Evolutionary conservation across 2,888 invertebrate genomes (phyloP).

Genomic region (Lampropteryx suffumata): DNA sequence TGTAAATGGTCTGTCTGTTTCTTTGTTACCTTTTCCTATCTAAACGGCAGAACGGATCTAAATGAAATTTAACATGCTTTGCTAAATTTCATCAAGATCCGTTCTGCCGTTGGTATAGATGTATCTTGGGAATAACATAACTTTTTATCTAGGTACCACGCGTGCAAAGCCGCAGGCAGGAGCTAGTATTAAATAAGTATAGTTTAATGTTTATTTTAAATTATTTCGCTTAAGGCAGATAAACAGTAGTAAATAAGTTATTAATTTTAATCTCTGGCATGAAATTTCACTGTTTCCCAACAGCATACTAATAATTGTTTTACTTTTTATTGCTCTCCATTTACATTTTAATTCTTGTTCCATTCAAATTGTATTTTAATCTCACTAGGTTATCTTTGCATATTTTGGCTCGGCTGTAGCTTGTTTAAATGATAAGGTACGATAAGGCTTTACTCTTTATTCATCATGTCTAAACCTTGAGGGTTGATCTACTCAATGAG

Average conservation of each 20-base stretch:
- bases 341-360: constrained; percentile 21
- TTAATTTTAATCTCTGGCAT: not conserved
- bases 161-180: too few species aligned
- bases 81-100: too few species aligned
- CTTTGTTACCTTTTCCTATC: too few species aligned
- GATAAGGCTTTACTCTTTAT: constrained; percentile 14
- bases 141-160: too few species aligned
- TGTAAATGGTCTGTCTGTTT: too few species aligned
- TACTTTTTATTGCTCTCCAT: constrained; percentile 14
- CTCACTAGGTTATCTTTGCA: constrained; percentile 24
- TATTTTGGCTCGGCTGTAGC: constrained; percentile 18
- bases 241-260: not conserved
- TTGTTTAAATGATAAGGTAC: constrained; percentile 19
- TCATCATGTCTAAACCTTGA: constrained; percentile 12
- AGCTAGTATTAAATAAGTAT: too few species aligned
- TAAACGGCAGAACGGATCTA: too few species aligned
- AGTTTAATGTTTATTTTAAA: too few species aligned
- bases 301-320: constrained; percentile 5
- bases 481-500: not conserved
- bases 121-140: too few species aligned
- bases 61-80: too few species aligned
- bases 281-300: not conserved
- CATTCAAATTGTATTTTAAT: constrained; percentile 28
- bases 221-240: not conserved
- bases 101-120: too few species aligned